Evolutionary conservation across 1,140 invertebrate species (phyloP).

Genomic region (Portunus trituberculatus): DNA sequence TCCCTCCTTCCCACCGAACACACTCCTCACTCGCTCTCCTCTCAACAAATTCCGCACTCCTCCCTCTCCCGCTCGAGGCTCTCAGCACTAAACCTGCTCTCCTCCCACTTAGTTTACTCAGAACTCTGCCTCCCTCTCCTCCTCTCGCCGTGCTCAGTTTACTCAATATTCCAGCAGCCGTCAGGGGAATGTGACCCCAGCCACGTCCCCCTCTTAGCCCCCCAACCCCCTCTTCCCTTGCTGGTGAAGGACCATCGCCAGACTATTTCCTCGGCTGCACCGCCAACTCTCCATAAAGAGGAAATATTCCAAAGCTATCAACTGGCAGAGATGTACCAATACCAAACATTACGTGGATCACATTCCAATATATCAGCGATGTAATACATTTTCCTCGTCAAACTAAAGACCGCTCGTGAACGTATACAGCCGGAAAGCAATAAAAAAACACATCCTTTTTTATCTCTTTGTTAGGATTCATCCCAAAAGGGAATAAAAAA

Average conservation of each 20-base stretch:
- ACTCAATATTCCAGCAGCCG: conserved; percentile 10
- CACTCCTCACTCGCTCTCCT: neutral
- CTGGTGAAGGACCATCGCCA: neutral
- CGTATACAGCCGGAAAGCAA: neutral
- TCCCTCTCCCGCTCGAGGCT: neutral
- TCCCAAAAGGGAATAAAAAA: neutral
- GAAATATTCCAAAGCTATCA: neutral
- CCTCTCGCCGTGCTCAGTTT: neutral
- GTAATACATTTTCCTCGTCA: neutral
- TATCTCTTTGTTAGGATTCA: neutral
- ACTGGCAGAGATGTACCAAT: too few relatives aligned
- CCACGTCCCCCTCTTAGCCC: neutral
- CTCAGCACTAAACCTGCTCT: neutral
- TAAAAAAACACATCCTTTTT: neutral
- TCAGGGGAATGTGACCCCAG: neutral
- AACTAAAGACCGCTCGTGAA: neutral
- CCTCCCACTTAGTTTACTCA: conserved; percentile 12
- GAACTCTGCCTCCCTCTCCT: neutral
- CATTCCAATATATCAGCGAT: neutral
- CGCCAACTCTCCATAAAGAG: neutral
- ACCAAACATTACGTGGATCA: neutral
- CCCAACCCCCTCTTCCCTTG: neutral
- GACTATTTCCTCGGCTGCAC: neutral
- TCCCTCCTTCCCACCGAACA: neutral
- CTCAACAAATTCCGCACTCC: neutral